Conservation (phyloP, 2,113 vertebrate genomes). For the Peromyscus maniculatus region DNA sequence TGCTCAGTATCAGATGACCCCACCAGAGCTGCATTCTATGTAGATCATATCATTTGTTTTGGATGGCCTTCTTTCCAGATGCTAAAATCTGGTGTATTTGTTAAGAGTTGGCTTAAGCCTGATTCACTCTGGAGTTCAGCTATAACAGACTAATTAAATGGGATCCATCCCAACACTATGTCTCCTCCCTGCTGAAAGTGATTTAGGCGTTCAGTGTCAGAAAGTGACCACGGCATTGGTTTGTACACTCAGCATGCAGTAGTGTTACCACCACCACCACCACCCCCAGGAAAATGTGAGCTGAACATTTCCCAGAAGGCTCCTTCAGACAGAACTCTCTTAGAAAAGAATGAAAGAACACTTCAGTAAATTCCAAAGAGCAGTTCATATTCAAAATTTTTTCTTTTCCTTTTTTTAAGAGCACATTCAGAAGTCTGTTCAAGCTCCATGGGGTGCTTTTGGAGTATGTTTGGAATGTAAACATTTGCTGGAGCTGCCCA, state of each 20-base stretch:
- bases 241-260: neutral
- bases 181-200: conserved; percentile 26
- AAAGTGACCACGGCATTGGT: conserved; percentile 46
- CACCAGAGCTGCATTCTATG: conserved; percentile 84
- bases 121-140: conserved; percentile 65
- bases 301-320: conserved; percentile 68
- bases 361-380: conserved; percentile 49
- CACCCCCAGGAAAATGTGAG: neutral
- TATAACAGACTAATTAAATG: conserved; percentile 69
- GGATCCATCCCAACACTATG: conserved; percentile 67
- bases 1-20: conserved; percentile 87
- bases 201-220: conserved; percentile 42
- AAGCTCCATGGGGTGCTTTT: conserved; percentile 56
- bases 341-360: conserved; percentile 47
- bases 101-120: conserved; percentile 72
- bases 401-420: neutral
- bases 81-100: conserved; percentile 84
- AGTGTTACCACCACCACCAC: neutral
- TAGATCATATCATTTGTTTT: conserved; percentile 84
- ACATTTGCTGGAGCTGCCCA: conserved; percentile 40
- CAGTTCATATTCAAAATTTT: conserved; percentile 46
- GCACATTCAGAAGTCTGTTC: conserved; percentile 51
- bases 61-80: conserved; percentile 84
- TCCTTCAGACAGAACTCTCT: conserved; percentile 58
- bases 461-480: conserved; percentile 76